Base-by-base conservation (phyloP, 1,140 invertebrate genomes). In the Temnothorax longispinosus region DNA sequence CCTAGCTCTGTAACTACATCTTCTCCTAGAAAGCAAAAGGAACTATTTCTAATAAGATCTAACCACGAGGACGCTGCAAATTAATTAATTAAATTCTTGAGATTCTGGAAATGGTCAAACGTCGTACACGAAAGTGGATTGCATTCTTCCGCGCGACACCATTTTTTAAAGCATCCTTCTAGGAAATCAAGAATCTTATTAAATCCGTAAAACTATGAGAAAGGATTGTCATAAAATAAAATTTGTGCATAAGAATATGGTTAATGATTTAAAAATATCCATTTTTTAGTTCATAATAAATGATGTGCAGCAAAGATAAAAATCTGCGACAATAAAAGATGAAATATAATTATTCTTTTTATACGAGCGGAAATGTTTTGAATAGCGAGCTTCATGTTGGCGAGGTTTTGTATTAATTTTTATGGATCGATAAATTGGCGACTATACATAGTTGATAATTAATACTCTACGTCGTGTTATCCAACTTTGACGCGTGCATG, bases 81-180 rank as follows among this genome's bases (percentile, higher is more conserved):
- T 81, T 81, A 81, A 81, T 81, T 69, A 81, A 81, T 81, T 69
- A 81, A 81, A 81, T 81, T 81, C 77, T 81, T 69, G 62, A 81
- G 54, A 81, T 81, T 81, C 64, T 81, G 13, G 64, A 81, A 81
- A 81, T 50, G 77, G 47, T 81, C 77, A 69, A 81, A 81, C 77
- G 50, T 81, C 77, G 50, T 32, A 18, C n/a, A 52, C 50, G 64
- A 41, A 38, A 54, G 47, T 69, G 64, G 47, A 81, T 81, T 69
- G 32, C 77, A 81, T 81, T 81, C 77, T 81, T 81, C 32, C 62
- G 62, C 13, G 41, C 11, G 32, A 41, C 50, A 54, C 47, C 35
- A 41, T 81, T 81, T 81, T 81, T 69, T 69, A n/a, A 41, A 32
- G 21, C 60, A 56, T 44, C 64, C 64, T 41, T 27, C 47, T 15